Base-by-base conservation (phyloP, 2,888 invertebrate species). In the Entomobrya multifasciata region DNA sequence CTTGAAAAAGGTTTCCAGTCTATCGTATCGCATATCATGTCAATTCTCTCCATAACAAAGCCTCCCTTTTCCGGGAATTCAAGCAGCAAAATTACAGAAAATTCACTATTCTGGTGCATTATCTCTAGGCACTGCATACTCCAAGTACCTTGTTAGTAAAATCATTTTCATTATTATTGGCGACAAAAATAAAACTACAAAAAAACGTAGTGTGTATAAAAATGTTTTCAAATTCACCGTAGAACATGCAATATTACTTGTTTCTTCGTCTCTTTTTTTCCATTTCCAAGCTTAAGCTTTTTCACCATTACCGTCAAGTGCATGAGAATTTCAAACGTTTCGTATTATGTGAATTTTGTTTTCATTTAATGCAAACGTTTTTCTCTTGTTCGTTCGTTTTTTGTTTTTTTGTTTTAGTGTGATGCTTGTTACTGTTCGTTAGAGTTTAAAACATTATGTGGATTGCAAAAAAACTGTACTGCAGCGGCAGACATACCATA, bases 241-340 rank as follows among this genome's bases (percentile, higher is more conserved):
- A n/a, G n/a, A n/a, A 17, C 25, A 57, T 57, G 25, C 8, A 57
- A 57, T n/a, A 57, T 17, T 55, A 55, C 52, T 55, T 55, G 52
- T n/a, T 8, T 17, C 17, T 55, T 55, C 20, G 8, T 55, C 20
- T 17, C 20, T 17, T 55, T 55, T 49, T 55, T n/a, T n/a, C n/a
- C n/a, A n/a, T n/a, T n/a, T n/a, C n/a, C n/a, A n/a, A n/a, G n/a
- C n/a, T n/a, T n/a, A n/a, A n/a, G n/a, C n/a, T n/a, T n/a, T n/a
- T n/a, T n/a, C n/a, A n/a, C n/a, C n/a, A n/a, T n/a, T n/a, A n/a
- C n/a, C n/a, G n/a, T n/a, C n/a, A n/a, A n/a, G n/a, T n/a, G n/a
- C n/a, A n/a, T n/a, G n/a, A n/a, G n/a, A n/a, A n/a, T n/a, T n/a
- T n/a, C n/a, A n/a, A n/a, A n/a, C n/a, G n/a, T n/a, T n/a, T n/a